These are phyloP conservation scores for Potamilus streckersoni DNA, from an alignment of 1,140 invertebrate genomes.

Conservation along the genomic window DNA sequence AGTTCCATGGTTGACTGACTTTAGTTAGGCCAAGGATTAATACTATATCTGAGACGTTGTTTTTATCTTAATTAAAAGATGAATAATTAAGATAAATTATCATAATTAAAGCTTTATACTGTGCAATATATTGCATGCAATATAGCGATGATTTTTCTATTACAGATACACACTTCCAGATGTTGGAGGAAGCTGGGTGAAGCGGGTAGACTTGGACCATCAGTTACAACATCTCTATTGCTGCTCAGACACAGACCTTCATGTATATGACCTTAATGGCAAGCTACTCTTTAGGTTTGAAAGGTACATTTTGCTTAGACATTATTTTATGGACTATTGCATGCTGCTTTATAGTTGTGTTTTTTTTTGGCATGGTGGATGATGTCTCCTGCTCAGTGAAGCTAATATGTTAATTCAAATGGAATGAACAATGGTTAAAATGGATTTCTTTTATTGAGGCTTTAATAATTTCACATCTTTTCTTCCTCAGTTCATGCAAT, in stretches of 20 bases:
- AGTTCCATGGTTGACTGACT: no score
- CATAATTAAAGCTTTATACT: neutral
- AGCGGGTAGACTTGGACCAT: conserved; percentile 63
- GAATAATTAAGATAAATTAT: neutral
- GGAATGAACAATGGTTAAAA: no score
- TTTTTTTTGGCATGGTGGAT: no score
- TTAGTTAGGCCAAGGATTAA: no score
- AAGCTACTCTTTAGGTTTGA: conserved; percentile 58
- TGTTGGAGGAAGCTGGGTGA: conserved; percentile 67
- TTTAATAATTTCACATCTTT: no score
- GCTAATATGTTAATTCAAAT: no score
- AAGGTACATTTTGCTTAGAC: conserved; percentile 38
- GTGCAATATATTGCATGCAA: neutral
- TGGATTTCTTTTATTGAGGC: no score
- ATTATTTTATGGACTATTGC: no score
- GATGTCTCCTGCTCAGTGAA: no score
- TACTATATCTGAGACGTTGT: neutral
- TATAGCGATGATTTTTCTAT: neutral
- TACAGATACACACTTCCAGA: conserved; percentile 59
- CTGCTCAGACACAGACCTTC: conserved; percentile 64
- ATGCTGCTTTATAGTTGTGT: no score
- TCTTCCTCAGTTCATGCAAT: no score
- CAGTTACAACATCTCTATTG: conserved; percentile 63
- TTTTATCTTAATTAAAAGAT: neutral
- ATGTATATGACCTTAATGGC: conserved; percentile 62